Evolutionary conservation across 2,888 invertebrate genomes (phyloP), one percentile per base, ranked within the genome.

Genomic region (Odiellus spinosus): DNA sequence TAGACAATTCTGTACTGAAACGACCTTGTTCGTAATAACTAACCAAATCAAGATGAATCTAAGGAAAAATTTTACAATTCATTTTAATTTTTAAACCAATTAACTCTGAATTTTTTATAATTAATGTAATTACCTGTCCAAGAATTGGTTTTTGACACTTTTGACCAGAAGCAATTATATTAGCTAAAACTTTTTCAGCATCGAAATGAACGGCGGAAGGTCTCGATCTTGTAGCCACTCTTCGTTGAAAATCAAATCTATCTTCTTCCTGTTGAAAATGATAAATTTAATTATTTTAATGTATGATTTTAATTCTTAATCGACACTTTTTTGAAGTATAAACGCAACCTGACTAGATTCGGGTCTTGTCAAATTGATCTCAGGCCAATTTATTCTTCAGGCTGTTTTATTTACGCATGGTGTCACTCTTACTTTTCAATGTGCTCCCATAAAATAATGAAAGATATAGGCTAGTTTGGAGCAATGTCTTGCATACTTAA

Each of bases 1-100:
- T 8, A 26, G 26, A 4, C 15, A 17, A 15, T 18, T 38, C 38
- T 38, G 51, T 42, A 35, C 60, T 58, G 55, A 71, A 72, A 12
- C 73, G 62, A 10, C 71, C 70, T 32, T 70, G 55, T 57, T 73
- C 73, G 53, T 73, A 71, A 59, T 73, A 73, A 53, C 70, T 68
- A 14, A 71, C 68, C 58, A 73, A 58, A 53, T 73, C 72, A 53
- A 73, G 65, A 56, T 73, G 73, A 44, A 73, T 61, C 54, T 53
- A 15, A 17, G 33, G 45, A 19, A 45, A 40, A 3, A 2, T 38
- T n/a, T 36, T 6, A 15, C 36, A 36, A 6, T 15, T 36, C 11
- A 6, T 17, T 5, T 38, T 14, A 10, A 38, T 14, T 17, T 5
- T 38, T 15, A 38, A 26, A 26, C 26, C n/a, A n/a, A n/a, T n/a